A percentile compares a stretch with the other conserved stretches of the same genome.
These are phyloP conservation scores for Parazoanthus darwini DNA, from an alignment of 92 coral and sea anemone genomes.

Conservation along the genomic window DNA sequence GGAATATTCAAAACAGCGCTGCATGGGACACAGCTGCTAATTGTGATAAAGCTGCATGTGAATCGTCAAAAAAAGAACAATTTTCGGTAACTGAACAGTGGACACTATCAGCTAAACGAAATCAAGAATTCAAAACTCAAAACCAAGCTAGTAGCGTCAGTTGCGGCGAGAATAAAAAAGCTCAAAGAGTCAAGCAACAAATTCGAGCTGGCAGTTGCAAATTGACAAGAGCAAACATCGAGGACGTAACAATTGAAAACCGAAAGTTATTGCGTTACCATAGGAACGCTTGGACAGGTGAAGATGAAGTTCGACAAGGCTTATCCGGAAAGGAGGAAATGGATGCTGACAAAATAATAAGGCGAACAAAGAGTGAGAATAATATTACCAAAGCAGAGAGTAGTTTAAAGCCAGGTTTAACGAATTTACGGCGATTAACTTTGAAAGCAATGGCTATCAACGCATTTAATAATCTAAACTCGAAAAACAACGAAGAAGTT, in stretches of 20 bases:
- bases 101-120: not conserved
- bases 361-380: not conserved
- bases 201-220: not conserved
- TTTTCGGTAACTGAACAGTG: not conserved
- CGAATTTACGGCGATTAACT: slow-evolving; percentile 1
- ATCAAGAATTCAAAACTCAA: not conserved
- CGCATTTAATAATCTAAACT: not conserved
- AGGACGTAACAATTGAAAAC: not conserved
- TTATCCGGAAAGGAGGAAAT: not conserved
- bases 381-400: not conserved
- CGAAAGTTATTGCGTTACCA: slow-evolving; percentile 15
- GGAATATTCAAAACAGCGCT: not conserved
- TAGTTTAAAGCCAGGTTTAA: not conserved
- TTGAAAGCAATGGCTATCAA: not conserved
- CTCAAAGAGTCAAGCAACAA: not conserved
- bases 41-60: not conserved
- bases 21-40: not conserved
- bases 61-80: not conserved
- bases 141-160: not conserved
- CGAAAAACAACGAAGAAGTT: not conserved
- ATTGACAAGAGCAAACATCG: not conserved
- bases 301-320: not conserved
- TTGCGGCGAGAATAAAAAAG: not conserved
- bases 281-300: slow-evolving; percentile 2
- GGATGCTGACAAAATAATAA: not conserved